Evolutionary conservation across 2,888 invertebrate species (phyloP).

Genomic region (Miltochrista miniata): DNA sequence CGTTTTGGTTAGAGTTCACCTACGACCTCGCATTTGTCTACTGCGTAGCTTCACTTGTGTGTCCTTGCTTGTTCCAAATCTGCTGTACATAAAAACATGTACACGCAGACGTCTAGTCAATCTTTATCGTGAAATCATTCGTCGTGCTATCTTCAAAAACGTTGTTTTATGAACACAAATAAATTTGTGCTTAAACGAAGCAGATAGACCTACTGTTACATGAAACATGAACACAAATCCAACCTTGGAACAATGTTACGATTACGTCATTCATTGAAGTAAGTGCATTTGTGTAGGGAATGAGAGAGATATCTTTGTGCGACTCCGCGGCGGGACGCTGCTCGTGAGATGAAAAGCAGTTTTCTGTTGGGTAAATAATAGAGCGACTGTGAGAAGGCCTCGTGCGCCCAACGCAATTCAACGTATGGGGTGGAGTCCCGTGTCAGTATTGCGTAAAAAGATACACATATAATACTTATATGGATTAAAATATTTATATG

Average conservation of each 20-base stretch:
- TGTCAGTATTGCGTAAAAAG: conserved; percentile 8
- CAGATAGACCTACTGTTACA: conserved; percentile 45
- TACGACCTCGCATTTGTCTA: conserved; percentile 53
- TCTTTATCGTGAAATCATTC: conserved; percentile 40
- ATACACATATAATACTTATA: neutral
- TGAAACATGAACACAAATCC: conserved; percentile 60
- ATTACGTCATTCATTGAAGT: conserved; percentile 71
- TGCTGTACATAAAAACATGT: conserved; percentile 38
- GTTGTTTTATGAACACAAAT: conserved; percentile 41
- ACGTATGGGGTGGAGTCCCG: conserved; percentile 42
- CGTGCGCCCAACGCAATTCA: conserved; percentile 39
- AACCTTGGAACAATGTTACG: conserved; percentile 64
- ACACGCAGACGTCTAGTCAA: conserved; percentile 35
- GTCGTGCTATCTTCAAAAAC: conserved; percentile 38
- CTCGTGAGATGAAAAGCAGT: conserved; percentile 78
- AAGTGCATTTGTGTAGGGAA: conserved; percentile 68
- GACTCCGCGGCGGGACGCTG: conserved; percentile 62
- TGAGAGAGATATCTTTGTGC: conserved; percentile 65
- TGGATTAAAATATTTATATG: neutral
- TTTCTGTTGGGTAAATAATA: conserved; percentile 73
- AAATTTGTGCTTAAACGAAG: no score
- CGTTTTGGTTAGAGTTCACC: conserved; percentile 52
- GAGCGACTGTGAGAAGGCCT: conserved; percentile 55
- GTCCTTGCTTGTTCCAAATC: conserved; percentile 55
- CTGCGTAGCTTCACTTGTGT: conserved; percentile 27